Percentiles rank a stretch among this genome's conserved stretches.
phyloP scores from a whole-genome alignment of 2,888 invertebrate genomes.

The Chouioia cunea region DNA sequence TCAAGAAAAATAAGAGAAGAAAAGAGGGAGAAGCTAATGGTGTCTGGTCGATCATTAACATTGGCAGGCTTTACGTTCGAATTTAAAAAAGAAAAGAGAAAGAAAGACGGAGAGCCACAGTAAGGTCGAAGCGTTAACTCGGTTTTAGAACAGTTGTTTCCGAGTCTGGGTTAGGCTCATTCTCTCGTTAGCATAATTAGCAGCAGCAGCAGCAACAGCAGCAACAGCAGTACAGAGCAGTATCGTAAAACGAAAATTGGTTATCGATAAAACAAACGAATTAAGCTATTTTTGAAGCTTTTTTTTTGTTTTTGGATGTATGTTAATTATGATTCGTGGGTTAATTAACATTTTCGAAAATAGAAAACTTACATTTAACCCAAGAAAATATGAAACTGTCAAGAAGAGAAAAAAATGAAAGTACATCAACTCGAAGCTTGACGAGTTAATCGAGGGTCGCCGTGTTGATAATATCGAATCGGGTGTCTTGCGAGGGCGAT shows the following conservation, averaged over 20 bases:
- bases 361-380: too few species aligned
- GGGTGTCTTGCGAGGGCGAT: constrained; percentile 51
- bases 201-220: constrained; percentile 61
- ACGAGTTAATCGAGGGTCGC: constrained; percentile 51
- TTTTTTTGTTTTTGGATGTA: too few species aligned
- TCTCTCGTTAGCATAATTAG: constrained; percentile 68
- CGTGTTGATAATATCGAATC: constrained; percentile 58
- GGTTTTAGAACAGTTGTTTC: constrained; percentile 52
- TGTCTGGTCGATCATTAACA: constrained; percentile 61
- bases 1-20: constrained; percentile 7
- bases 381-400: too few species aligned
- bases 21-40: constrained; percentile 57
- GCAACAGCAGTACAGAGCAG: too few species aligned
- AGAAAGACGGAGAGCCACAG: constrained; percentile 52
- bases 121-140: constrained; percentile 65
- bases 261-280: too few species aligned
- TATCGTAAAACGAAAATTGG: too few species aligned
- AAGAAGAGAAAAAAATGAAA: too few species aligned
- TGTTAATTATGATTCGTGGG: too few species aligned
- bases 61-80: constrained; percentile 57
- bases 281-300: too few species aligned
- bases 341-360: too few species aligned
- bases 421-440: constrained; percentile 45
- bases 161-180: constrained; percentile 59
- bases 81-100: constrained; percentile 1